Conservation (phyloP, 2,888 invertebrate genomes). For the Nezara viridula region DNA sequence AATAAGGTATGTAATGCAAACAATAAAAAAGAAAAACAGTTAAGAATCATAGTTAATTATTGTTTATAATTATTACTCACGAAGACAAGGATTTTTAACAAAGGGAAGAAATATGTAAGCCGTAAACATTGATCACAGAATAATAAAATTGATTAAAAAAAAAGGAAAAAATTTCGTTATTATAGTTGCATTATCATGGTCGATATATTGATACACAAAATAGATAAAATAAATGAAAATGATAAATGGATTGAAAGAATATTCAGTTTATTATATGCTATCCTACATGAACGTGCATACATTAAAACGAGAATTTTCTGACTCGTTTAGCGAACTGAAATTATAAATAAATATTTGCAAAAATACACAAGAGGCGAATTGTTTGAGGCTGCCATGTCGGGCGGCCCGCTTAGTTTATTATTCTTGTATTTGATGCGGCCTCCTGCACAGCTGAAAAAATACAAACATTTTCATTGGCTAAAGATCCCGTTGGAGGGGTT, state of each 20-base stretch:
- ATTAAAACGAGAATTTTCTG: slow-evolving; percentile 14
- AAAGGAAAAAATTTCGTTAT: no score
- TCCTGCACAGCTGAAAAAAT: background rate
- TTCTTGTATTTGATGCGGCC: slow-evolving; percentile 4
- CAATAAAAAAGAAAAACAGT: no score
- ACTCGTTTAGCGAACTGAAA: background rate
- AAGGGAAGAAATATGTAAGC: no score
- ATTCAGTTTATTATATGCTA: background rate
- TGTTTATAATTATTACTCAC: no score
- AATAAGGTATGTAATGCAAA: no score
- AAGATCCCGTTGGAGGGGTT: background rate
- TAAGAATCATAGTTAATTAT: no score
- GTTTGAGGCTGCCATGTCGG: background rate
- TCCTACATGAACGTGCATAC: background rate
- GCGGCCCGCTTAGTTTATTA: background rate
- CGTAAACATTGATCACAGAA: no score
- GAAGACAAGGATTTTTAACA: no score
- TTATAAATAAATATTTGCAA: slow-evolving; percentile 2
- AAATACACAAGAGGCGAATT: background rate
- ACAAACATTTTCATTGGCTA: background rate
- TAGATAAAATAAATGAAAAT: background rate
- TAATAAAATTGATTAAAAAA: no score
- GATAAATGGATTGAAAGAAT: background rate
- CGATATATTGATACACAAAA: no score
- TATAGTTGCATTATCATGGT: no score